Conservation (phyloP, 2,113 vertebrate species). For the Myotis davidii region DNA sequence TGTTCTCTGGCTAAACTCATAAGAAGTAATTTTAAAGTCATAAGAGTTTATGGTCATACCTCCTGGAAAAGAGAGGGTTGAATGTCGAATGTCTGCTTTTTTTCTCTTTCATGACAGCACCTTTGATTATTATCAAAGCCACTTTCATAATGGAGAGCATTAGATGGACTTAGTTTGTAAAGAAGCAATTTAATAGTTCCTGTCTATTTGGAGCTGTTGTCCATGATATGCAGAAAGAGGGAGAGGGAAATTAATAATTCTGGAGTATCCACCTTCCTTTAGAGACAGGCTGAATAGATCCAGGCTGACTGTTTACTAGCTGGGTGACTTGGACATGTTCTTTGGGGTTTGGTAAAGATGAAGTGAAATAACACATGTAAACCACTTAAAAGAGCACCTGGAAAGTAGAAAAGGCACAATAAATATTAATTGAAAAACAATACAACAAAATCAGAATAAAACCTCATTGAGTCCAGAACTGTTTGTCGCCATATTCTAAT, state of each 20-base stretch:
- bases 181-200: slow-evolving; percentile 59
- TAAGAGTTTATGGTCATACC: neutral
- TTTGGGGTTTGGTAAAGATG: neutral
- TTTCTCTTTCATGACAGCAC: neutral
- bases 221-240: neutral
- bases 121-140: neutral
- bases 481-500: neutral
- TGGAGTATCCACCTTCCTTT: neutral
- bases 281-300: neutral
- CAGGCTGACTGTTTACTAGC: neutral
- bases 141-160: slow-evolving; percentile 73
- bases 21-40: slow-evolving; percentile 59
- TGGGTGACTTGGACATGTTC: neutral
- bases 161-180: slow-evolving; percentile 70
- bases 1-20: slow-evolving; percentile 47
- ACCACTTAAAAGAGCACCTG: neutral
- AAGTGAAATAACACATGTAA: neutral
- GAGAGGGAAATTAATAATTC: neutral
- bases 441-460: neutral
- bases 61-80: neutral
- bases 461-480: neutral
- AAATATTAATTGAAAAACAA: neutral
- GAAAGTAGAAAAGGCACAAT: neutral
- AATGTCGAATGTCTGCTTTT: slow-evolving; percentile 4
- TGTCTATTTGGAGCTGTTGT: slow-evolving; percentile 53